These are phyloP conservation scores for Athrips mouffetella DNA, from an alignment of 2,888 invertebrate genomes.

Conservation along the genomic window DNA sequence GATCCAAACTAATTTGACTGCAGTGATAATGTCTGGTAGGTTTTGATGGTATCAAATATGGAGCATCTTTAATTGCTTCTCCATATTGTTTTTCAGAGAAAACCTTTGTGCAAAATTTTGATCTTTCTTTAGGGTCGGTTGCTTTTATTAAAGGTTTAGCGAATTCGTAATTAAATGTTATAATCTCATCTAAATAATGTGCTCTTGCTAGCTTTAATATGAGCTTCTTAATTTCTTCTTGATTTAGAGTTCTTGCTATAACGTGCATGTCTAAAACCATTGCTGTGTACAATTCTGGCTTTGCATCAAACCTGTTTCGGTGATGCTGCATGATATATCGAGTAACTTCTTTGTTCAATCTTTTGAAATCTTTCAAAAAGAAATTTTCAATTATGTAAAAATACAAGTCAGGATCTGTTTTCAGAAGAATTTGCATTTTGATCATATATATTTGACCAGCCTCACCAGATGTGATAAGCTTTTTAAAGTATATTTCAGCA, in stretches of 20 bases:
- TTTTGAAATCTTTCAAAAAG: conserved; percentile 9
- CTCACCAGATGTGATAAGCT: conserved; percentile 30
- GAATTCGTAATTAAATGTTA: conserved; percentile 29
- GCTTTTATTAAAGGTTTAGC: conserved; percentile 34
- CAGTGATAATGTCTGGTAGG: no score
- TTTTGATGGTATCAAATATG: no score
- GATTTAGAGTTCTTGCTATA: conserved; percentile 25
- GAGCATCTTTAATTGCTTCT: no score
- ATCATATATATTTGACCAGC: background rate
- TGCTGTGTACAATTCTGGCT: conserved; percentile 31
- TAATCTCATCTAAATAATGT: conserved; percentile 24
- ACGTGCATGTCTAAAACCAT: conserved; percentile 27
- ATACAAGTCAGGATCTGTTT: conserved; percentile 33
- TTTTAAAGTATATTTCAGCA: conserved; percentile 43
- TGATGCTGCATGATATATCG: conserved; percentile 28
- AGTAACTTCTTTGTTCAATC: conserved; percentile 29
- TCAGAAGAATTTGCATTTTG: conserved; percentile 34
- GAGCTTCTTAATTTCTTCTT: conserved; percentile 30
- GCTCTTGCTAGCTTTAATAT: conserved; percentile 29
- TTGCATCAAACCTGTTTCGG: conserved; percentile 27
- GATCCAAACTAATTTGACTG: no score
- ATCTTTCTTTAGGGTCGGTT: conserved; percentile 27
- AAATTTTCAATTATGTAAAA: conserved; percentile 31
- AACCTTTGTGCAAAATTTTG: no score
- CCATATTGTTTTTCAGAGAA: no score